These are phyloP conservation scores for Tipula helvola DNA, from an alignment of 2,888 invertebrate genomes.

Conservation along the genomic window DNA sequence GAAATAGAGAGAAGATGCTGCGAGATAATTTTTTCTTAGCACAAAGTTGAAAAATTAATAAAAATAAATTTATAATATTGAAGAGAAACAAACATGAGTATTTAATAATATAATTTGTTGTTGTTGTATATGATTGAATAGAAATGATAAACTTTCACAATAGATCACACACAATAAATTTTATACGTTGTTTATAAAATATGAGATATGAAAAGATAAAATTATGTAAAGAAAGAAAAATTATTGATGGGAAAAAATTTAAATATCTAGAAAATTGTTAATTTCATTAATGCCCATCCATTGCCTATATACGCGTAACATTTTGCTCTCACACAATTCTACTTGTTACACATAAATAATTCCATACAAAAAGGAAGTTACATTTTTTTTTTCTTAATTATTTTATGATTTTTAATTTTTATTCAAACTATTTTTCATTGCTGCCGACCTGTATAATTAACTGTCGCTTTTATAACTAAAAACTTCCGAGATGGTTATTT, in stretches of 20 bases:
- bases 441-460: not conserved
- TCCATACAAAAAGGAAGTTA: not conserved
- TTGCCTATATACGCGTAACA: not conserved
- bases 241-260: not conserved
- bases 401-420: not conserved
- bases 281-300: too few relatives aligned
- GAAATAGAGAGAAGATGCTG: not conserved
- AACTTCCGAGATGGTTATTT: not conserved
- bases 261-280: not conserved
- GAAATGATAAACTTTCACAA: slow-evolving; percentile 4
- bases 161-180: not conserved
- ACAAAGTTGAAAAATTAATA: not conserved
- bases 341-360: not conserved
- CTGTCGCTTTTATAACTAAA: not conserved
- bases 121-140: not conserved
- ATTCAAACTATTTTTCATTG: not conserved
- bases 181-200: not conserved
- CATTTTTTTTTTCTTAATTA: not conserved
- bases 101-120: not conserved
- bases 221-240: not conserved
- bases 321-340: not conserved
- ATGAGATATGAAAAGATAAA: not conserved
- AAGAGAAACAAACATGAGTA: not conserved
- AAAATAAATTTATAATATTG: not conserved
- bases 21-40: not conserved